Evolutionary conservation across 2,797 vertebrate genomes (phyloP).

Genomic region (Decapterus maruadsi): DNA sequence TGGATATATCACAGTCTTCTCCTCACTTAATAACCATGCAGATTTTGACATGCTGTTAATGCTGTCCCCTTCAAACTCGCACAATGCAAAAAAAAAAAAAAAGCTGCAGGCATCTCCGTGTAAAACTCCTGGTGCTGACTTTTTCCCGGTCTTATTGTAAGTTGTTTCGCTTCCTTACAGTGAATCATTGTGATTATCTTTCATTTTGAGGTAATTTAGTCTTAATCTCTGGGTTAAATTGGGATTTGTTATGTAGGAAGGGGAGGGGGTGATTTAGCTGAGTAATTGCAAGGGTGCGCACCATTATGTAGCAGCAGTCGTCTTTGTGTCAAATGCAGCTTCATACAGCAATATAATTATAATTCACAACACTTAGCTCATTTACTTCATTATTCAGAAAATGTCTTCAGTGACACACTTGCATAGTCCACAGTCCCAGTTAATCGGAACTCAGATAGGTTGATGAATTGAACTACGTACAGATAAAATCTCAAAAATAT

Average conservation of each 20-base stretch:
- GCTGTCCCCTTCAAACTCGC: constrained; percentile 31
- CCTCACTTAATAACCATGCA: constrained; percentile 52
- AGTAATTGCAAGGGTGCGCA: constrained; percentile 43
- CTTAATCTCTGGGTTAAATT: constrained; percentile 61
- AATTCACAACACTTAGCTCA: constrained; percentile 48
- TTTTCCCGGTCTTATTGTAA: constrained; percentile 21
- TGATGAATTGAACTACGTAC: constrained; percentile 39
- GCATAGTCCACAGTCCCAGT: constrained; percentile 31
- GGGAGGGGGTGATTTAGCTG: constrained; percentile 38
- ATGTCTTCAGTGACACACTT: constrained; percentile 46
- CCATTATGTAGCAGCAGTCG: constrained; percentile 54
- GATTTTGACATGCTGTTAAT: constrained; percentile 32
- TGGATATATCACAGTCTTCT: constrained; percentile 54
- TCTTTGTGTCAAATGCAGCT: constrained; percentile 56
- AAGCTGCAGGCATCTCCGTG: constrained; percentile 7
- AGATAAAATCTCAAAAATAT: background rate
- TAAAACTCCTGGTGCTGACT: constrained; percentile 2
- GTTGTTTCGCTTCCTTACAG: constrained; percentile 40
- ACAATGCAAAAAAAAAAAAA: constrained; percentile 23
- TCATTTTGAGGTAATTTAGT: constrained; percentile 61
- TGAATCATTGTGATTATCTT: constrained; percentile 63
- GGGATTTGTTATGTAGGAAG: constrained; percentile 51
- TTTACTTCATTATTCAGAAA: constrained; percentile 58
- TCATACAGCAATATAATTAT: constrained; percentile 55
- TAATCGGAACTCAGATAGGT: constrained; percentile 41